Conservation (phyloP, 2,888 invertebrate genomes). For the Sphinx pinastri region DNA sequence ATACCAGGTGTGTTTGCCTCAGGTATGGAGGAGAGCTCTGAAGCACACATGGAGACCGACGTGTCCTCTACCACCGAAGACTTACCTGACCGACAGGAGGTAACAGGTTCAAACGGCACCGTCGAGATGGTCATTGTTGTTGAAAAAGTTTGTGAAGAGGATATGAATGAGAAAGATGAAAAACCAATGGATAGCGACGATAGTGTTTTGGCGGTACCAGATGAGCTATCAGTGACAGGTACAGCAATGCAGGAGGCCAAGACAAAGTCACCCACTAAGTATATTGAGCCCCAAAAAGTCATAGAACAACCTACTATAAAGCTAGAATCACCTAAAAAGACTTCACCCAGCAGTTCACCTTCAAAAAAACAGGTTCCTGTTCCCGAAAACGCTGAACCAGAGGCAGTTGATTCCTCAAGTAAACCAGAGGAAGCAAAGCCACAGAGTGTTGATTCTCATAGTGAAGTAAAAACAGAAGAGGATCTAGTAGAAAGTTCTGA, state of each 20-base stretch:
- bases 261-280: conserved; percentile 36
- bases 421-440: conserved; percentile 32
- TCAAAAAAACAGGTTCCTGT: conserved; percentile 27
- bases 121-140: conserved; percentile 70
- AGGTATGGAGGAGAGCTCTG: conserved; percentile 76
- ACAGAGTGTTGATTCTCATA: conserved; percentile 22
- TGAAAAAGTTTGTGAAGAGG: conserved; percentile 62
- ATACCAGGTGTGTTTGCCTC: conserved; percentile 57
- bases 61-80: conserved; percentile 73
- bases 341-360: neutral
- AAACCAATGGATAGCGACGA: conserved; percentile 12
- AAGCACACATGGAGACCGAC: conserved; percentile 72
- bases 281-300: conserved; percentile 34
- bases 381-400: conserved; percentile 37
- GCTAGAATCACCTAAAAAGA: conserved; percentile 32
- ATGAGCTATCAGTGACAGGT: conserved; percentile 22
- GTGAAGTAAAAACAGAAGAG: conserved; percentile 19
- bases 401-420: conserved; percentile 50
- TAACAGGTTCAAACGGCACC: conserved; percentile 58
- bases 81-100: conserved; percentile 60
- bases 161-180: conserved; percentile 31
- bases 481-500: conserved; percentile 8
- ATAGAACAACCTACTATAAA: conserved; percentile 38
- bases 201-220: neutral
- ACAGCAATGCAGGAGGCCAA: neutral